Percentiles rank a stretch among this genome's conserved stretches.
Conservation (phyloP, 2,888 invertebrate species). For the Pardosa pseudoannulata region DNA sequence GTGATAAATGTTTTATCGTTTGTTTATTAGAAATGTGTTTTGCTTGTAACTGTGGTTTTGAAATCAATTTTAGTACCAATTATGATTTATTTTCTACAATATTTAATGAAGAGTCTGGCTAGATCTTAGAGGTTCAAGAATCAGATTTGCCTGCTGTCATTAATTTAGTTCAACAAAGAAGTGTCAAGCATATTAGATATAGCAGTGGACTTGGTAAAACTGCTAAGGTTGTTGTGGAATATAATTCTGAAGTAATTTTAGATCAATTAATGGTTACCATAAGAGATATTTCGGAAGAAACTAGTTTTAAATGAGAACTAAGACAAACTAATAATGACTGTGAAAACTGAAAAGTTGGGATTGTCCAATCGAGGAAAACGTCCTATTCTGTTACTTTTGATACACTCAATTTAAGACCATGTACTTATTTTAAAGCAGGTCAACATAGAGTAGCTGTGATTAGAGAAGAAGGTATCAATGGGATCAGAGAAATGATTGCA, state of each 20-base stretch:
- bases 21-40: conserved; percentile 97
- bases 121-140: conserved; percentile 86
- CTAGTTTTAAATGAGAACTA: conserved; percentile 91
- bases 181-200: conserved; percentile 81
- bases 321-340: conserved; percentile 89
- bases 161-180: conserved; percentile 75
- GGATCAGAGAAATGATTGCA: conserved; percentile 94
- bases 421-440: background rate
- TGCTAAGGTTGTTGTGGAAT: conserved; percentile 27
- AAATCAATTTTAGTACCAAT: conserved; percentile 75
- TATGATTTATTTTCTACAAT: no score
- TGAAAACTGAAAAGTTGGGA: conserved; percentile 85
- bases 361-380: conserved; percentile 83
- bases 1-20: conserved; percentile 95
- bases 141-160: conserved; percentile 76
- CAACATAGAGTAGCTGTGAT: conserved; percentile 87
- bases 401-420: conserved; percentile 6
- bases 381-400: conserved; percentile 84
- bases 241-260: conserved; percentile 40
- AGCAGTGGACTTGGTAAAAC: conserved; percentile 27
- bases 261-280: conserved; percentile 81
- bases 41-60: conserved; percentile 89
- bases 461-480: conserved; percentile 97
- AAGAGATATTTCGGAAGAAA: conserved; percentile 95
- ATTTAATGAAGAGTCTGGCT: conserved; percentile 89